These are phyloP conservation scores for Macrocentrus cingulum DNA, from an alignment of 1,140 invertebrate species.

Conservation along the genomic window DNA sequence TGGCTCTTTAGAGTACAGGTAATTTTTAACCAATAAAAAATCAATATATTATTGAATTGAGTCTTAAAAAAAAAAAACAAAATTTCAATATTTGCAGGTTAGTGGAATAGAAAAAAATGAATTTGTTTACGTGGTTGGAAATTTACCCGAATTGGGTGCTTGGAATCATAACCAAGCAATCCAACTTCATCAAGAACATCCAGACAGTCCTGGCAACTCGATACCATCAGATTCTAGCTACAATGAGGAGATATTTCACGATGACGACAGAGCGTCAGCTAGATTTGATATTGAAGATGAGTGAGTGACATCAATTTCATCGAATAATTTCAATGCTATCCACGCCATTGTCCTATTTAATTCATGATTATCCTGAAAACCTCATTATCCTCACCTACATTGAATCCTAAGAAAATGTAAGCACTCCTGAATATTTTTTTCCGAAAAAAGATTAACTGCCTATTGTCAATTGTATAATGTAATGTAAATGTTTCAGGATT, in stretches of 20 bases:
- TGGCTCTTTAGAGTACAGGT: slow-evolving; percentile 57
- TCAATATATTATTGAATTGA: not conserved
- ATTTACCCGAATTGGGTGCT: slow-evolving; percentile 53
- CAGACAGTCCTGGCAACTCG: slow-evolving; percentile 33
- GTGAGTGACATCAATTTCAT: slow-evolving; percentile 31
- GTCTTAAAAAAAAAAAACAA: slow-evolving; percentile 6
- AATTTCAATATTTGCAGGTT: slow-evolving; percentile 41
- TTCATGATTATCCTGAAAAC: not conserved
- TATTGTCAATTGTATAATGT: slow-evolving; percentile 6
- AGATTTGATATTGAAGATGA: slow-evolving; percentile 37
- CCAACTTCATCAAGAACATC: slow-evolving; percentile 47
- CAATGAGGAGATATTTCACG: slow-evolving; percentile 39
- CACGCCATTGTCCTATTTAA: slow-evolving; percentile 4
- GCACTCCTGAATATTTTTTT: not conserved
- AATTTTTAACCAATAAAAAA: slow-evolving; percentile 20
- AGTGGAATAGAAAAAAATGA: slow-evolving; percentile 52
- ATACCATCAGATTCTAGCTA: slow-evolving; percentile 43
- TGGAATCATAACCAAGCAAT: slow-evolving; percentile 58
- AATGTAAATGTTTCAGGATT: slow-evolving; percentile 35
- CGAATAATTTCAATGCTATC: not conserved
- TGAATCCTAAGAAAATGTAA: not conserved
- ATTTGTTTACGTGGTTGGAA: slow-evolving; percentile 53
- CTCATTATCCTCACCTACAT: too few relatives aligned
- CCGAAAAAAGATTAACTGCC: not conserved
- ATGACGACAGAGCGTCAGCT: slow-evolving; percentile 38